Evolutionary conservation across 2,888 invertebrate species (phyloP).

Genomic region (Spodoptera exigua): DNA sequence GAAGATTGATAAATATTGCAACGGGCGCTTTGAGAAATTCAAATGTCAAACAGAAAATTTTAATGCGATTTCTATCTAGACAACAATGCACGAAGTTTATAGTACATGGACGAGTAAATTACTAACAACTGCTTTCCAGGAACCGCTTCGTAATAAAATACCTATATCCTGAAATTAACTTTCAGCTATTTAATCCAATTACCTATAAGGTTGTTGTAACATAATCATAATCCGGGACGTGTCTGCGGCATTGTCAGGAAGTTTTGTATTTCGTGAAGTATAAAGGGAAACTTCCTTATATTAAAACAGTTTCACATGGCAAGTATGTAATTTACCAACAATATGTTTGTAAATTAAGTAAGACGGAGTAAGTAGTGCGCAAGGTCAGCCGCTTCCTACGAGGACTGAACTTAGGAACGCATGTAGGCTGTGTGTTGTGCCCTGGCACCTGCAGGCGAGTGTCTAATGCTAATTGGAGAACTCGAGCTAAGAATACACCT

Average conservation of each 20-base stretch:
- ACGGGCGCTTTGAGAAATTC: conserved; percentile 39
- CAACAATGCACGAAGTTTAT: conserved; percentile 7
- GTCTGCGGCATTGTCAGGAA: conserved; percentile 27
- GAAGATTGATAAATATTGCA: conserved; percentile 55
- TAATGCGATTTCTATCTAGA: background rate
- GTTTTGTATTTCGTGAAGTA: conserved; percentile 31
- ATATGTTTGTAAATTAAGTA: conserved; percentile 22
- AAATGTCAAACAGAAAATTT: conserved; percentile 31
- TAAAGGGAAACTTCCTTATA: conserved; percentile 37
- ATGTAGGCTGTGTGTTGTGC: conserved; percentile 51
- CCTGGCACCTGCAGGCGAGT: conserved; percentile 67
- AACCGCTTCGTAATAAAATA: conserved; percentile 4
- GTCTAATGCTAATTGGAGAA: conserved; percentile 59
- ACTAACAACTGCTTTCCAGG: background rate
- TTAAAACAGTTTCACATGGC: conserved; percentile 39
- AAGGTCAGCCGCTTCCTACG: conserved; percentile 83
- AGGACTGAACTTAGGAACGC: conserved; percentile 53
- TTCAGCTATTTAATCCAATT: conserved; percentile 2
- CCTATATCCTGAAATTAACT: conserved; percentile 13
- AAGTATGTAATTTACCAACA: conserved; percentile 19
- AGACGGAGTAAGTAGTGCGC: conserved; percentile 67
- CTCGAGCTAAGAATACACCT: conserved; percentile 38
- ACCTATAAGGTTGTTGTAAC: conserved; percentile 30
- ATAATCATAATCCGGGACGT: conserved; percentile 27
- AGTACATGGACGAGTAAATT: background rate